A percentile compares a stretch with the other conserved stretches of the same genome.
Conservation (phyloP, 1,140 invertebrate species). For the Hyles euphorbiae region DNA sequence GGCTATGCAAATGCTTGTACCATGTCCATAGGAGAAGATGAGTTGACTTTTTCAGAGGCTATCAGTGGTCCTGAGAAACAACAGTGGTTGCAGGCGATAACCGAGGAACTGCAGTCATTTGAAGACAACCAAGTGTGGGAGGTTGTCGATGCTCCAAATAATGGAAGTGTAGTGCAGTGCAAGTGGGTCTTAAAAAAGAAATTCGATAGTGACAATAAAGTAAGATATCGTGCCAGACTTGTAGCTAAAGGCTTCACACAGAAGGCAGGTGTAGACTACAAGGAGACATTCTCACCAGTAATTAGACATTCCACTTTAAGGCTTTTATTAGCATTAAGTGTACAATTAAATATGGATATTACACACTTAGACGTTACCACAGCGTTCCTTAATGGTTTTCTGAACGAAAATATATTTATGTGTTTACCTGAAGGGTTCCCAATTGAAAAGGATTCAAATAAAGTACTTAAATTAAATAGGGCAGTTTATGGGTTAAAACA, state of each 20-base stretch:
- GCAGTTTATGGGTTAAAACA: slow-evolving; percentile 48
- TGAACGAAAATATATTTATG: slow-evolving; percentile 4
- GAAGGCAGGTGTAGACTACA: slow-evolving; percentile 5
- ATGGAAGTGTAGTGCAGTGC: background rate
- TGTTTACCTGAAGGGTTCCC: slow-evolving; percentile 1
- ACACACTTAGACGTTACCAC: slow-evolving; percentile 6
- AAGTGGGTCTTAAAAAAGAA: slow-evolving; percentile 5
- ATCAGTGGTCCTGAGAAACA: background rate
- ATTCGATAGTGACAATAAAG: background rate
- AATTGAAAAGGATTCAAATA: slow-evolving; percentile 14
- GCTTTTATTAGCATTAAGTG: background rate
- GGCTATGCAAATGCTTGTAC: too few relatives aligned
- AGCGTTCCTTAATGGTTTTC: slow-evolving; percentile 5
- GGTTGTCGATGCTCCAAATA: background rate
- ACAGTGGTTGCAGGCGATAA: background rate
- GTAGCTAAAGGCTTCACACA: slow-evolving; percentile 6
- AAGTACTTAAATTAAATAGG: slow-evolving; percentile 31
- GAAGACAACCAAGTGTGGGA: background rate
- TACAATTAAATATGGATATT: background rate
- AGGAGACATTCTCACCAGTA: slow-evolving; percentile 2
- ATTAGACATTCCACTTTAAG: background rate
- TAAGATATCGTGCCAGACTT: background rate
- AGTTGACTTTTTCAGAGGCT: background rate
- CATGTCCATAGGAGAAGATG: too few relatives aligned
- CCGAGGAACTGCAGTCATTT: background rate